Base-by-base conservation (phyloP, 2,888 invertebrate genomes). In the Troides oblongomaculatus region DNA sequence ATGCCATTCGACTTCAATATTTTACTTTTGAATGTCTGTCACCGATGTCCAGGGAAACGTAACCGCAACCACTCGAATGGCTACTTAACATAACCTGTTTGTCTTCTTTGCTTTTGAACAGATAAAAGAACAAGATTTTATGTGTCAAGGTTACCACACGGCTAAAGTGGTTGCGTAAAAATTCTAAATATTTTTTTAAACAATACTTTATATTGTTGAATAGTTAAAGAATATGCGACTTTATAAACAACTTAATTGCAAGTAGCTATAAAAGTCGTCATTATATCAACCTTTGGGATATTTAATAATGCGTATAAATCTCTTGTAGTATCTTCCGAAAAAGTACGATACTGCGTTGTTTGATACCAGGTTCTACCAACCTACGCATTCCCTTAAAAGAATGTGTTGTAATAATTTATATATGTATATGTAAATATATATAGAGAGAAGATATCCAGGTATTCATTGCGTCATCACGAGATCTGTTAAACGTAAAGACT, bases 21-120 rank as follows among this genome's bases (percentile, higher is more conserved):
- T 71, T 73, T 74, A 77, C 79, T 78, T 77, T 74, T 62, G 72
- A 75, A 74, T 75, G 72, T 72, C 72, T 74, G 76, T 77, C 77
- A 73, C 75, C 72, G 63, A 60, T 64, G 71, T 58, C 50, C 67
- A 72, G 70, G 64, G 75, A 75, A 76, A 78, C 79, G 77, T 77
- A 79, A 76, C 73, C 72, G 68, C 60, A 69, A 6, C 64, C 18
- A 56, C 57, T 56, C 50, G 58, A 36, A 58, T 25, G 50, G 30
- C 66, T 57, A 14, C 67, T 71, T 71, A 57, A 39, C 64, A 67
- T 58, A 71, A 71, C 70, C 64, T 67, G 70, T 71, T 71, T 67
- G 46, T 64, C 70, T 64, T 71, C 70, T 71, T 58, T 61, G 50
- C 50, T 71, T 68, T 71, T 58, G 23, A 46, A 59, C 61, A 58